Base-by-base conservation (phyloP, 2,113 vertebrate genomes). In the Pelvicachromis taeniatus region DNA sequence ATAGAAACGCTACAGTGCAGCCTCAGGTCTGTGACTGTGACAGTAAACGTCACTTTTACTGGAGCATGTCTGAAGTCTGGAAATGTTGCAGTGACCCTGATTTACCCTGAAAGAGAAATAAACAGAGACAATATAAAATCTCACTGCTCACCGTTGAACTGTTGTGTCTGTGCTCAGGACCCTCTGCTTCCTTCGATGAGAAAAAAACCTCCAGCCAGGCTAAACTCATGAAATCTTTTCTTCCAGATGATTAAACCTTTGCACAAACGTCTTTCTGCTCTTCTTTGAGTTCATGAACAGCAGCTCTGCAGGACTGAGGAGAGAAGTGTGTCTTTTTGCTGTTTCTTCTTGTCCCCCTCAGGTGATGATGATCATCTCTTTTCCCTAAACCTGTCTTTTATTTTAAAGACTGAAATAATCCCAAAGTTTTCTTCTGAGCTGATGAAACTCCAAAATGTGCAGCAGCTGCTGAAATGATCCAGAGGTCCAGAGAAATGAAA, bases 41-140 rank as follows among this genome's bases (percentile, higher is more conserved):
- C 3, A 2, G 19, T 4, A n/a, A n/a, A 12, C 31, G 0, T 4
- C 61, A 65, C 61, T 14, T 40, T 9, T 0, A 40, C 61, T 5
- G 35, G 5, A n/a, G 61, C n/a, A 35, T 5, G 35, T 73, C 40
- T 73, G 21, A 16, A 45, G 21, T 70, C 38, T 70, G 65, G 9
- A 6, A 70, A 26, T 26, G 40, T 26, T 6, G 40, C 40, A 26
- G 3, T 17, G 65, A 21, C 23, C 16, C 31, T 75, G 6, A 50
- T n/a, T 50, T 1, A 29, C 23, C 4, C 68, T 19, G 6, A 75
- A 75, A 31, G 45, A 50, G 16, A 7, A 75, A 52, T 19, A 50
- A 75, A 29, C 40, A 48, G 13, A 9, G 23, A 48, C 16, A 2
- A 73, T 26, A 10, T 26, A 14, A 70, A 75, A 75, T 19, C 23